phyloP scores from a whole-genome alignment of 2,888 invertebrate species.

The Lasius platythorax region DNA sequence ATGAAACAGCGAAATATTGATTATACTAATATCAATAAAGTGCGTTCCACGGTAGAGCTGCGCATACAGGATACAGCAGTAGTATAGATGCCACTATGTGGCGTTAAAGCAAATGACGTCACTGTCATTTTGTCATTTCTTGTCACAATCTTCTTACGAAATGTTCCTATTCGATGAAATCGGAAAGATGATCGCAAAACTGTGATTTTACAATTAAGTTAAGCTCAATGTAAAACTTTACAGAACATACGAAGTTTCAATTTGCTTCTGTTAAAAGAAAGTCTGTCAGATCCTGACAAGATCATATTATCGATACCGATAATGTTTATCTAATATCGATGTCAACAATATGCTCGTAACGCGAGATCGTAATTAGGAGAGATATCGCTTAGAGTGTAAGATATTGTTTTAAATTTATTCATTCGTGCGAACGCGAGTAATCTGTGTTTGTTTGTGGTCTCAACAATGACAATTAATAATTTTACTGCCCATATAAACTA shows the following conservation, averaged over 20 bases:
- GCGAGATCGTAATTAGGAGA: slow-evolving; percentile 3
- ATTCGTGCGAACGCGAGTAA: not conserved
- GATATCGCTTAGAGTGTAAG: not conserved
- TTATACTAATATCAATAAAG: not conserved
- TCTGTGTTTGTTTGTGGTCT: slow-evolving; percentile 25
- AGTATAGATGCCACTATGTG: too few relatives aligned
- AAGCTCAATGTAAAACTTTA: slow-evolving; percentile 9
- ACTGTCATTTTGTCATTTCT: not conserved
- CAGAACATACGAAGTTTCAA: slow-evolving; percentile 2
- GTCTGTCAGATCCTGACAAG: not conserved
- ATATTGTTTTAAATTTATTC: slow-evolving; percentile 1
- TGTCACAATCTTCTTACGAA: slow-evolving; percentile 11
- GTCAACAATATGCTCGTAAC: not conserved
- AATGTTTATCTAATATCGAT: not conserved
- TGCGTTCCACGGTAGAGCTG: not conserved
- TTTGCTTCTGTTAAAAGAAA: slow-evolving; percentile 3
- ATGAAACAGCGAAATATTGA: not conserved
- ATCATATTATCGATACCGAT: not conserved
- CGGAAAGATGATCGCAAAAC: not conserved
- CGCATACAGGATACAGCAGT: too few relatives aligned
- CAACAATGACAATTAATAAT: slow-evolving; percentile 15
- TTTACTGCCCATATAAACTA: not conserved
- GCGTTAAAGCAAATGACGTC: too few relatives aligned
- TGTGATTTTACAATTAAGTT: slow-evolving; percentile 15
- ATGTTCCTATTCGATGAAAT: slow-evolving; percentile 7